Conservation (phyloP, 2,888 invertebrate species). For the Heliconius cydno region DNA sequence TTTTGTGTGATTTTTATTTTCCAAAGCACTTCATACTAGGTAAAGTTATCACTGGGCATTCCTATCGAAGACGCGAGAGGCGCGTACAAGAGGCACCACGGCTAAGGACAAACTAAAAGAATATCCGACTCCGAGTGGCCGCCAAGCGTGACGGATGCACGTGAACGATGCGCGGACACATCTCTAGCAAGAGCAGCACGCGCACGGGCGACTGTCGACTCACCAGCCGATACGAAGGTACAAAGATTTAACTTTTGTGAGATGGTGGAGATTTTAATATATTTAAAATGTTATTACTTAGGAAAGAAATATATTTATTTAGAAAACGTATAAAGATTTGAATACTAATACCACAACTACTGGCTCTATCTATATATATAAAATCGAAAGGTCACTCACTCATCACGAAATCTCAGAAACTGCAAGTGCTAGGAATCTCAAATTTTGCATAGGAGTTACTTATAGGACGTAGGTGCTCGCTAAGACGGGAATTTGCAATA, state of each 20-base stretch:
- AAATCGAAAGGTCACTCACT: too few relatives aligned
- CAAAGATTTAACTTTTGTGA: background rate
- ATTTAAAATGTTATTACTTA: too few relatives aligned
- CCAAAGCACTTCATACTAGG: constrained; percentile 29
- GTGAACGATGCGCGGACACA: constrained; percentile 70
- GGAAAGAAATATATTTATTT: too few relatives aligned
- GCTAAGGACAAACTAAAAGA: constrained; percentile 76
- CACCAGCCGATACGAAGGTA: background rate
- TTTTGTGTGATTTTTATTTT: constrained; percentile 19
- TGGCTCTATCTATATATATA: too few relatives aligned
- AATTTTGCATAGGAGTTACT: too few relatives aligned
- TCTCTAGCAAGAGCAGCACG: constrained; percentile 30
- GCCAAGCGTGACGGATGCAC: constrained; percentile 79
- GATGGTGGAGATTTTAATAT: too few relatives aligned
- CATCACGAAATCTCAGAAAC: too few relatives aligned
- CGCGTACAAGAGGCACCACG: constrained; percentile 72
- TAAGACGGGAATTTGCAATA: too few relatives aligned
- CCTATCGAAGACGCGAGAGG: constrained; percentile 70
- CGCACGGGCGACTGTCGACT: constrained; percentile 25
- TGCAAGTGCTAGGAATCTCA: too few relatives aligned
- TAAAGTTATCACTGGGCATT: constrained; percentile 53
- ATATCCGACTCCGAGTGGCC: constrained; percentile 75
- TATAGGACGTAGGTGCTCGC: too few relatives aligned
- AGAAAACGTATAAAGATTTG: too few relatives aligned
- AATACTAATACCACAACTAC: too few relatives aligned